phyloP scores from a whole-genome alignment of 2,797 vertebrate genomes.

The Calcarius lapponicus region DNA sequence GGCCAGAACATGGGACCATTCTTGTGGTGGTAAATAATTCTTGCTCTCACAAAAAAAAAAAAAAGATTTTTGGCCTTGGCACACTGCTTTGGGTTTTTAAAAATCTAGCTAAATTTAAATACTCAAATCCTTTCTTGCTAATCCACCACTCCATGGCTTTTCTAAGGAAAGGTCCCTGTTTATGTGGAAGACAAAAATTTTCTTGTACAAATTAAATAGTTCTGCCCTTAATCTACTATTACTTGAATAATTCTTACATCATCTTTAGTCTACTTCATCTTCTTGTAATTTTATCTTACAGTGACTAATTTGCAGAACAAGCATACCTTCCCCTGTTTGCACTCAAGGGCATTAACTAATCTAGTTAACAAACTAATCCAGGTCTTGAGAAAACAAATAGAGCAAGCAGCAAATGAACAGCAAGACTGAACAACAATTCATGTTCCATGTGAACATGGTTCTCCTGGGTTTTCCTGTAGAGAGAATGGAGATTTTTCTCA shows the following conservation, averaged over 20 bases:
- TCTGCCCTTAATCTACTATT: neutral
- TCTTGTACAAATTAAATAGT: neutral
- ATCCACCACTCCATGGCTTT: neutral
- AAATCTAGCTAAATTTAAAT: neutral
- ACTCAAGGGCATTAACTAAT: neutral
- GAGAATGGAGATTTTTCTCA: neutral
- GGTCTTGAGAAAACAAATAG: neutral
- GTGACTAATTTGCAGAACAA: constrained; percentile 10
- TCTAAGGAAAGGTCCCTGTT: neutral
- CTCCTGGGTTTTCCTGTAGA: neutral
- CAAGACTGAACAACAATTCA: neutral
- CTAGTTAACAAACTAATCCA: neutral
- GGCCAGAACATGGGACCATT: neutral
- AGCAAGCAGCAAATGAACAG: neutral
- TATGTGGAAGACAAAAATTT: neutral
- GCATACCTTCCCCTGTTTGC: neutral
- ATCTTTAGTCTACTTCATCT: neutral
- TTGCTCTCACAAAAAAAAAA: neutral
- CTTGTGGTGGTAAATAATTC: neutral
- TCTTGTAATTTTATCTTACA: neutral
- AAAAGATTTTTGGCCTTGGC: neutral
- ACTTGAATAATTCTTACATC: neutral
- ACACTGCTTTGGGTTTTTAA: neutral
- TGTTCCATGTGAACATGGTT: neutral
- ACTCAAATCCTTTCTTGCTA: neutral